Evolutionary conservation across 2,888 invertebrate species (phyloP).

Genomic region (Dermolepida albohirtum): DNA sequence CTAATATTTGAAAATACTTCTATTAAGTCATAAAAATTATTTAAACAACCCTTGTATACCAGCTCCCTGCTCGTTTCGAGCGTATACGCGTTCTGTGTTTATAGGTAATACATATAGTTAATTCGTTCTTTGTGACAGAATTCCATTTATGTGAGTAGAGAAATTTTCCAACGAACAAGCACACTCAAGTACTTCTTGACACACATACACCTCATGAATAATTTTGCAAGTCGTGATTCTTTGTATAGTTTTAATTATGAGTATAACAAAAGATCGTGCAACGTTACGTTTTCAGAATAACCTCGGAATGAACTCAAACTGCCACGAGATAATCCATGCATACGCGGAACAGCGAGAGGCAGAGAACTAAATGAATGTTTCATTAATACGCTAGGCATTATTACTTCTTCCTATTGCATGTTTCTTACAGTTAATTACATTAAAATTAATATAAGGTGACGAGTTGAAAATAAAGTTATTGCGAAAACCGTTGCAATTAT

Average conservation of each 20-base stretch:
- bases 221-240: constrained; percentile 43
- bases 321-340: constrained; percentile 19
- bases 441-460: no score
- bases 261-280: constrained; percentile 44
- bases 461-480: no score
- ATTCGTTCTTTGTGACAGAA: constrained; percentile 13
- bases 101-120: constrained; percentile 6
- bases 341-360: background rate
- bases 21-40: no score
- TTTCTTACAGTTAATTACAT: no score
- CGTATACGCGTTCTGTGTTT: background rate
- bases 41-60: no score
- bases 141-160: constrained; percentile 38
- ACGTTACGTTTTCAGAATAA: constrained; percentile 38
- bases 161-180: constrained; percentile 37
- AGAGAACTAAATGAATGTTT: constrained; percentile 10
- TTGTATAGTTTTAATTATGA: constrained; percentile 45
- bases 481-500: no score
- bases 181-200: constrained; percentile 39
- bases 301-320: constrained; percentile 26
- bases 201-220: constrained; percentile 45
- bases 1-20: no score
- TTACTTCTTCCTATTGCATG: no score
- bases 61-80: no score
- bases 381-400: background rate